Conservation (phyloP, 2,797 vertebrate species). For the Enteromius unitaeniatus region DNA sequence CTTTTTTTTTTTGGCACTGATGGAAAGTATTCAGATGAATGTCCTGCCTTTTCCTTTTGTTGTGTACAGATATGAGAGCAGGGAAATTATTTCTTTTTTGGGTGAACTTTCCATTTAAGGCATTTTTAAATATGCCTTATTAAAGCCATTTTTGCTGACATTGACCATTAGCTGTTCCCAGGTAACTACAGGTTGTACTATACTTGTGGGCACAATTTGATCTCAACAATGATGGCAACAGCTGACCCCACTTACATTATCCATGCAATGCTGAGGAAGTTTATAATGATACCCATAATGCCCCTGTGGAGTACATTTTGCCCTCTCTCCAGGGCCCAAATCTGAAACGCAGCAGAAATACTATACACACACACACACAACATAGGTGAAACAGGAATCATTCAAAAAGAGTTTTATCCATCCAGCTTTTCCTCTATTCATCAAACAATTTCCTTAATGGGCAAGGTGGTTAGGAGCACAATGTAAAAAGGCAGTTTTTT, state of each 20-base stretch:
- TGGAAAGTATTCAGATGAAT: neutral
- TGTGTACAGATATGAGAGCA: neutral
- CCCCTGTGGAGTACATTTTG: neutral
- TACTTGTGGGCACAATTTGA: neutral
- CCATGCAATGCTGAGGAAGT: neutral
- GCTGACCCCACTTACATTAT: neutral
- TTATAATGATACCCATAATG: conserved; percentile 10
- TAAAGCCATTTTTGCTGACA: neutral
- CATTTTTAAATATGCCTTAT: neutral
- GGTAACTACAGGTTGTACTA: conserved; percentile 5
- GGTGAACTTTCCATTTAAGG: neutral
- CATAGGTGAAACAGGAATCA: neutral
- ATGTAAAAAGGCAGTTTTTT: neutral
- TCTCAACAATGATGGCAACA: neutral
- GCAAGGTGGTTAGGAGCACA: neutral
- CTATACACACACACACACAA: neutral
- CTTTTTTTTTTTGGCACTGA: neutral
- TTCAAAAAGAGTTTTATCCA: neutral
- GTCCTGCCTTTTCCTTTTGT: neutral
- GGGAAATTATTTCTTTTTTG: neutral
- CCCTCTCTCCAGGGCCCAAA: neutral
- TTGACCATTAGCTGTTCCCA: neutral
- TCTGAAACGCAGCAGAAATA: neutral
- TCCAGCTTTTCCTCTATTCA: neutral
- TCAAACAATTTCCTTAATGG: conserved; percentile 18